Conservation (phyloP, 2,888 invertebrate genomes). For the Himalopsyche anomala region DNA sequence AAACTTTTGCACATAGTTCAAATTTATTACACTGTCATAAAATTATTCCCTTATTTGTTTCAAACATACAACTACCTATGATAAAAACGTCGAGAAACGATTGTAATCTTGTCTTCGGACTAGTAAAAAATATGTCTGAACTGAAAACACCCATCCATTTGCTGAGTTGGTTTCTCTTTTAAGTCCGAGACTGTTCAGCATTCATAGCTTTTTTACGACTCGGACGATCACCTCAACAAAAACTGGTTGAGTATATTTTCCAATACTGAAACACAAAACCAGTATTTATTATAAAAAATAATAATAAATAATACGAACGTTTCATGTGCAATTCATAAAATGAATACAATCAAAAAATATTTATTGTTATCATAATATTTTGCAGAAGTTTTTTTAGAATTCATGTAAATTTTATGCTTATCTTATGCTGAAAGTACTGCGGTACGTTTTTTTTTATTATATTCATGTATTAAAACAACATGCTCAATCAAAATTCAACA, state of each 20-base stretch:
- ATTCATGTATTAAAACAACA: no score
- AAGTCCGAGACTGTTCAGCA: constrained; percentile 37
- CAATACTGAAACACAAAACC: constrained; percentile 11
- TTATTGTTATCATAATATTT: no score
- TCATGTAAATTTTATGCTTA: no score
- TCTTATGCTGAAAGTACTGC: no score
- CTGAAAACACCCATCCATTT: constrained; percentile 34
- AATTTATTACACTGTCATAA: no score
- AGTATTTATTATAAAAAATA: neutral
- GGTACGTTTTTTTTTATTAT: no score
- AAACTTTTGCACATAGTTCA: no score
- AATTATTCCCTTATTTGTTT: no score
- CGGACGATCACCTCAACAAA: constrained; percentile 32
- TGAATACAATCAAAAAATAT: neutral
- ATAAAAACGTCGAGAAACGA: neutral
- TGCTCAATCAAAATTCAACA: no score
- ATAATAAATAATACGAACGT: constrained; percentile 6
- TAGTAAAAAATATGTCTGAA: neutral
- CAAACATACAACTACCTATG: neutral
- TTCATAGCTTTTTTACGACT: constrained; percentile 40
- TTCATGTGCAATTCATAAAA: constrained; percentile 28
- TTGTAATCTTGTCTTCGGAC: constrained; percentile 19
- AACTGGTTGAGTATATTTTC: constrained; percentile 27
- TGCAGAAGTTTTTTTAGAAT: no score
- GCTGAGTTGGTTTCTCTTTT: constrained; percentile 37